phyloP scores from a whole-genome alignment of 1,140 invertebrate genomes.

The Euura saliciscinereae region DNA sequence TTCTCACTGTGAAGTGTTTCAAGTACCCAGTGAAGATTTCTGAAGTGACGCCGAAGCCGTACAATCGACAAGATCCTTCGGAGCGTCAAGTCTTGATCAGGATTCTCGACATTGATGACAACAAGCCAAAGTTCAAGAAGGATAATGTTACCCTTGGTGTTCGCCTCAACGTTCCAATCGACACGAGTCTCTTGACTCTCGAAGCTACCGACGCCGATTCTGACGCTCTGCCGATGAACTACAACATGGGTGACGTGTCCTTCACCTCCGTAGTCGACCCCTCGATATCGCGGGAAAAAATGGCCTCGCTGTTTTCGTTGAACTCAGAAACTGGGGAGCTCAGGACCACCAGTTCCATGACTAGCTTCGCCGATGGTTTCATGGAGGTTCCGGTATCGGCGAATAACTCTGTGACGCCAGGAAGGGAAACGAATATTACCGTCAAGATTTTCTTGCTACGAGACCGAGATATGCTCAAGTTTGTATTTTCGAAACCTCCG shows the following conservation, averaged over 20 bases:
- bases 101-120: constrained; percentile 77
- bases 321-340: constrained; percentile 72
- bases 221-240: constrained; percentile 68
- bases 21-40: constrained; percentile 60
- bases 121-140: constrained; percentile 70
- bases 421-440: constrained; percentile 60
- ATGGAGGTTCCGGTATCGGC: constrained; percentile 65
- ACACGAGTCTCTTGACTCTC: constrained; percentile 71
- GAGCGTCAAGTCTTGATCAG: constrained; percentile 71
- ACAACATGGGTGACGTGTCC: constrained; percentile 68
- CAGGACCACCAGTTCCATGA: constrained; percentile 70
- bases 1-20: constrained; percentile 75
- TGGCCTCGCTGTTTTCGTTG: constrained; percentile 62
- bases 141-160: constrained; percentile 75
- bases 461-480: constrained; percentile 76
- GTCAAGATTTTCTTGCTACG: constrained; percentile 75
- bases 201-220: constrained; percentile 73
- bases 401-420: constrained; percentile 63
- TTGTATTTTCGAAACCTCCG: constrained; percentile 72
- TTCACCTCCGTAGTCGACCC: constrained; percentile 70
- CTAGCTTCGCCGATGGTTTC: constrained; percentile 76
- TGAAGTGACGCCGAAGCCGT: constrained; percentile 60
- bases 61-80: constrained; percentile 72
- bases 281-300: constrained; percentile 55
- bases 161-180: constrained; percentile 75